Evolutionary conservation across 2,113 vertebrate genomes (phyloP), one percentile per base, ranked within the genome.

Genomic region (Urocitellus parryii): DNA sequence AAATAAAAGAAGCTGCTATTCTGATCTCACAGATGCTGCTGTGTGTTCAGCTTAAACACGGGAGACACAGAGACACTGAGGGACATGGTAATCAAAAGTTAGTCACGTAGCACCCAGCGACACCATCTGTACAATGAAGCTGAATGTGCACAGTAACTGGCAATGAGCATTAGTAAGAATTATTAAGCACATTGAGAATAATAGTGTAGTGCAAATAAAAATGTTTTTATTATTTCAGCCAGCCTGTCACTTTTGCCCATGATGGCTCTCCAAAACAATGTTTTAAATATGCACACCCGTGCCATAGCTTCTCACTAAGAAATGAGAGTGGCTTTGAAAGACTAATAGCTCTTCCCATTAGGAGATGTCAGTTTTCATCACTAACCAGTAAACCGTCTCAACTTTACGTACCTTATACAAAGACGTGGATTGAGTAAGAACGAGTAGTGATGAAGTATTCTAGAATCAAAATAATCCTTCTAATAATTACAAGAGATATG

Each of bases 1-100:
- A 97, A 95, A 90, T 87, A 80, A 85, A 90, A 90, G 90, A 90
- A 91, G 73, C 84, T 77, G 83, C 91, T 73, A 61, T 83, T 94
- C 89, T 90, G 91, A 87, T 61, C 65, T 93, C 89, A 72, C 76
- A 77, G 56, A 94, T 92, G 89, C 45, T 53, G 37, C 3, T 61
- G 88, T 90, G 16, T 39, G 20, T 88, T 92, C 45, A 63, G 12
- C 39, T 83, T 89, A 94, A 97, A 91, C 80, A 87, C 3, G 0
- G 39, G 76, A 85, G 58, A 65, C 45, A 65, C 67, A 48, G 25
- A 88, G 79, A 76, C 63, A 58, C 89, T 0, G 13, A 53, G 72
- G n/a, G 53, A 78, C 32, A 0, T 1, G 34, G 58, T 61, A 70
- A 93, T 82, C 25, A 89, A 92, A 70, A 96, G 79, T 32, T 16